Base-by-base conservation (phyloP, 2,797 vertebrate species). In the Gila robusta region DNA sequence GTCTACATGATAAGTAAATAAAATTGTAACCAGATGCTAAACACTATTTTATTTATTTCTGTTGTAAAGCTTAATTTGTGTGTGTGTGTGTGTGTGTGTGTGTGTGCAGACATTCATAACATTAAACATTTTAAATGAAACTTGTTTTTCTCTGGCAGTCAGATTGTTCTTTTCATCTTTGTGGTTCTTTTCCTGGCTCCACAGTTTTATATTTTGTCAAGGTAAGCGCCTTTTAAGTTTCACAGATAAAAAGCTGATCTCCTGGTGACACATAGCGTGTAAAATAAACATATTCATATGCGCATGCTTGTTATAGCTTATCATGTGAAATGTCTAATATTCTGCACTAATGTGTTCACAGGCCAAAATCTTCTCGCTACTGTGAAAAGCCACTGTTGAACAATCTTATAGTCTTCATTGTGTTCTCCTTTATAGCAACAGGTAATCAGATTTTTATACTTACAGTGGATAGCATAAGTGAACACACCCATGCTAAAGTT, bases 331-430 rank as follows among this genome's bases (percentile, higher is more conserved):
- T 72, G 26, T 37, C 82, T 80, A 19, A n/a, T 23, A 16, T 79
- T 88, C 21, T 88, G 0, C 26, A 26, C 0, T 32, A 41, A 8
- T 89, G 2, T 85, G 5, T 85, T 90, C 81, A 11, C 81, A 97
- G 97, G 89, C 95, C 96, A 0, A 95, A 90, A 69, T 97, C 96
- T 0, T 95, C 95, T 1, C 93, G 92, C 87, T 97, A 95, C 90
- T 97, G 97, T 92, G 90, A 91, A 52, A 96, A 96, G 82, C 96
- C 96, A 70, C 96, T 98, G 47, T 93, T 97, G 56, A 92, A 91
- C 91, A 97, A 96, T 90, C 89, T 97, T 83, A 93, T 94, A 1
- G 92, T 89, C 28, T 95, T 92, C 32, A 94, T 96, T 4, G 90
- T 94, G 84, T 92, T 96, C 47, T 96, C 96, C 1, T 93, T 96